Evolutionary conservation across 2,888 invertebrate species (phyloP), one percentile per base, ranked within the genome.

Genomic region (Napeogenes sylphis): DNA sequence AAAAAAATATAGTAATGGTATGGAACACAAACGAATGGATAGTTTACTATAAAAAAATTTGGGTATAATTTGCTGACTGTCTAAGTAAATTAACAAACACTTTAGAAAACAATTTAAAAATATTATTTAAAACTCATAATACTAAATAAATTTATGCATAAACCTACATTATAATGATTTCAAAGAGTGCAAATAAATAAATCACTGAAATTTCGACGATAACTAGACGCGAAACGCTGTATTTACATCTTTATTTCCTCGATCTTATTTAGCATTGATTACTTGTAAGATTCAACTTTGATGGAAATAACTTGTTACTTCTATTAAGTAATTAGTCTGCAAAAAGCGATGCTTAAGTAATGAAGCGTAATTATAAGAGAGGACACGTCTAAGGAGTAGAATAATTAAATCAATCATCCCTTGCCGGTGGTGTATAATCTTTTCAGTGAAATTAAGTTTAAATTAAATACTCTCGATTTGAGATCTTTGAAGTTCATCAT

Each of bases 311-410:
- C 87, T 89, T 85, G 85, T 88, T 88, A 87, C 88, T 86, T 88
- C 87, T 89, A 87, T 90, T 89, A 89, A 89, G 87, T 88, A 89
- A 90, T 90, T 90, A 89, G 85, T 81, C 84, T 79, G 84, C 78
- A 87, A 88, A 89, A 89, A 87, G 85, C 87, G 88, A 89, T 89
- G 89, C 80, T 89, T 88, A 89, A 88, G 86, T 89, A 90, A 90
- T 88, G 87, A 85, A 87, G 84, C 80, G 80, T 89, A 90, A 90
- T 90, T 90, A 90, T 85, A 88, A 85, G 88, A 87, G 83, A 88
- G 87, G 87, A 90, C 88, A 89, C 84, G 85, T 87, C 88, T 87
- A 76, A 85, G 79, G 78, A 85, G 86, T 76, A 81, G 80, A 85
- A 85, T 88, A 90, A 90, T 90, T 90, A 87, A 87, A 90, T 89